Conservation (phyloP, 2,888 invertebrate species). For the Microdon myrmicae region DNA sequence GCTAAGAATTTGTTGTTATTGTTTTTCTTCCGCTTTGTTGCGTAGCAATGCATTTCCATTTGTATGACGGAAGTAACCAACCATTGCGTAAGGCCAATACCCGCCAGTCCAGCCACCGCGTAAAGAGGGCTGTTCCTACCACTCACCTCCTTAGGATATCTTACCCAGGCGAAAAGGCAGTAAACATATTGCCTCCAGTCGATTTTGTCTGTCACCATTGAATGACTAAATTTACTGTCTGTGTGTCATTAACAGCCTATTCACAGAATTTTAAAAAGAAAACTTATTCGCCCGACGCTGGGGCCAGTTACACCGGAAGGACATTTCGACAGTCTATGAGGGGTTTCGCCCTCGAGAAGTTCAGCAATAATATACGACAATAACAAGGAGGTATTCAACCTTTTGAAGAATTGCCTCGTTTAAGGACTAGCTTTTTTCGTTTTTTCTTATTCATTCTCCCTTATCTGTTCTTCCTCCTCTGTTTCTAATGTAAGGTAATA, state of each 20-base stretch:
- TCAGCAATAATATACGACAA: conserved; percentile 42
- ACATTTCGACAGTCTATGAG: conserved; percentile 27
- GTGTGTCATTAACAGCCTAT: conserved; percentile 48
- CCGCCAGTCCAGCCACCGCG: no score
- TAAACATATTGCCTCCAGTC: conserved; percentile 12
- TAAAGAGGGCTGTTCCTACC: no score
- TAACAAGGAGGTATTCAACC: conserved; percentile 48
- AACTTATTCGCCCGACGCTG: conserved; percentile 33
- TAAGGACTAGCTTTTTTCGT: conserved; percentile 26
- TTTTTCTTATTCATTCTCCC: conserved; percentile 5
- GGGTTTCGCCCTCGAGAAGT: conserved; percentile 26
- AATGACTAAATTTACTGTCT: conserved; percentile 42
- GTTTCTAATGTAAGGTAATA: no score
- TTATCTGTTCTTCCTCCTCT: no score
- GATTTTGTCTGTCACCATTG: conserved; percentile 47
- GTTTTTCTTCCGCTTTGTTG: background rate
- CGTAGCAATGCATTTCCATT: background rate
- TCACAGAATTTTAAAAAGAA: conserved; percentile 32
- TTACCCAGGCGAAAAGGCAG: background rate
- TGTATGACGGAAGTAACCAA: background rate
- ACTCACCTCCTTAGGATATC: no score
- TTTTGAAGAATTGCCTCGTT: conserved; percentile 51
- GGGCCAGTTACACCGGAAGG: conserved; percentile 39
- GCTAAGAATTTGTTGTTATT: no score
- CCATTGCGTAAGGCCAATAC: background rate